Base-by-base conservation (phyloP, 1,140 invertebrate species). In the Caenorhabditis briggsae region DNA sequence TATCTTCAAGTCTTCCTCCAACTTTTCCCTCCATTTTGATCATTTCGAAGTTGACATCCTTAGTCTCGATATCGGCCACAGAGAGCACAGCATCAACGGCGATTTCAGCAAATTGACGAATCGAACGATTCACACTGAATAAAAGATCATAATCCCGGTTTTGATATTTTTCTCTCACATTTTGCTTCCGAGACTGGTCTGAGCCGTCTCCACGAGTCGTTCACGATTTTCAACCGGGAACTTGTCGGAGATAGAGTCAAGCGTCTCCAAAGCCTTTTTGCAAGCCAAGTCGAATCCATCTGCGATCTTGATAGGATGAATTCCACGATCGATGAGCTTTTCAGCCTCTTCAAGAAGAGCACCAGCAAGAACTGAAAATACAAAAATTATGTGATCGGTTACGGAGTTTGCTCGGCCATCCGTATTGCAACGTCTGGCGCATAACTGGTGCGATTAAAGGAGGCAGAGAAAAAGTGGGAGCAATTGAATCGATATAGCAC, bases 11-110 rank as follows among this genome's bases (percentile, higher is more conserved):
- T 88, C 95, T 95, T 9, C 98, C 98, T 83, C 98, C 98, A 41
- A 98, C 97, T 94, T 99, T 99, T 2, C 96, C 97, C 93, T 98
- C 96, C 59, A 99, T 95, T 94, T 99, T 99, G 92, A 99, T 99
- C 82, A 99, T 94, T 93, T 99, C 98, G 94, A 99, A 99, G 93
- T 99, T 98, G 0, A 99, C 98, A 94, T 99, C 98, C 85, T 95
- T 95, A 78, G 96, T 95, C 89, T 96, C 95, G 85, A 98, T 94
- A 93, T 99, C 97, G 48, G 97, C 97, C 2, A 98, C 97, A 55
- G 96, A 95, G 89, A 98, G 93, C 2, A 98, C 96, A 64, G 97
- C 97, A 93, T 98, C 95, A 3, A 99, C 98, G 88, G 98, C 98
- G 92, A 99, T 99, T 93, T 98, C 96, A 20, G 98, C 98, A 96